phyloP scores from a whole-genome alignment of 2,113 vertebrate genomes.

The Lamprologus speciosus region DNA sequence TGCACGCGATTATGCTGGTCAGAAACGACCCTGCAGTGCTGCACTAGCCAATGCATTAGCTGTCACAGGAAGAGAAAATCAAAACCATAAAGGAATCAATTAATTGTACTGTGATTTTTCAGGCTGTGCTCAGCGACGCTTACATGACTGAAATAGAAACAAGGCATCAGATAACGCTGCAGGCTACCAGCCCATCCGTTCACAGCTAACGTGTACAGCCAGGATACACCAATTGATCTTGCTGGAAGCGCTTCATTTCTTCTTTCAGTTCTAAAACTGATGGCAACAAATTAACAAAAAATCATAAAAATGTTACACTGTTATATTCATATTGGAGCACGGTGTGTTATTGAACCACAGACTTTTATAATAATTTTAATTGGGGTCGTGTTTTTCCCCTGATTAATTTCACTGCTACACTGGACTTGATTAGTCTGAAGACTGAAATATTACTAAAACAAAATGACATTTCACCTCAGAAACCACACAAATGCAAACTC shows the following conservation, averaged over 20 bases:
- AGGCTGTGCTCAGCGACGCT: slow-evolving; percentile 8
- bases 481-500: not conserved
- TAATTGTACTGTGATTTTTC: slow-evolving; percentile 18
- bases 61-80: slow-evolving; percentile 46
- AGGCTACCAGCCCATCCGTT: slow-evolving; percentile 24
- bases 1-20: not conserved
- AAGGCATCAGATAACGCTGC: slow-evolving; percentile 51
- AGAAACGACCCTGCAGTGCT: not conserved
- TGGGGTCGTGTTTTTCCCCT: not conserved
- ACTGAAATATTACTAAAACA: not conserved
- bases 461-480: not conserved
- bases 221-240: slow-evolving; percentile 39
- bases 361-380: not conserved
- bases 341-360: not conserved
- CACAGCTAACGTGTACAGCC: not conserved
- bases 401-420: not conserved
- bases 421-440: not conserved
- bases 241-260: slow-evolving; percentile 6
- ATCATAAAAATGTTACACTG: not conserved
- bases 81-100: slow-evolving; percentile 53
- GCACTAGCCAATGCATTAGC: slow-evolving; percentile 5
- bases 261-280: not conserved
- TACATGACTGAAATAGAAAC: slow-evolving; percentile 52
- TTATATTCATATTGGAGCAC: not conserved
- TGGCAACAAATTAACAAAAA: not conserved